Conservation (phyloP, 2,797 vertebrate genomes). For the Alfaro cultratus region DNA sequence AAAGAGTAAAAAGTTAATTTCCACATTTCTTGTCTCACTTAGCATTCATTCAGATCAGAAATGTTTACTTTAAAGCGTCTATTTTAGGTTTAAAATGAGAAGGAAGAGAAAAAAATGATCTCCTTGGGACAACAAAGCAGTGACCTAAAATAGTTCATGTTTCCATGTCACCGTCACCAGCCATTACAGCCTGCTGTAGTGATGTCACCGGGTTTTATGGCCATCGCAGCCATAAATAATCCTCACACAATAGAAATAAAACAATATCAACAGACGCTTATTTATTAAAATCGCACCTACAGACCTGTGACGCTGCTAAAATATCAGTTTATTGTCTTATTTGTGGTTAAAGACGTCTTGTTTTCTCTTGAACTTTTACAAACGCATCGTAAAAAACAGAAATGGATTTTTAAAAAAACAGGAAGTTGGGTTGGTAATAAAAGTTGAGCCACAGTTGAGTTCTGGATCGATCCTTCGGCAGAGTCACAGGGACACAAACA, state of each 20-base stretch:
- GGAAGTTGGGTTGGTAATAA: conserved; percentile 22
- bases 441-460: background rate
- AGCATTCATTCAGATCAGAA: background rate
- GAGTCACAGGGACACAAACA: conserved; percentile 21
- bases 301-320: background rate
- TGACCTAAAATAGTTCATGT: background rate
- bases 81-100: background rate
- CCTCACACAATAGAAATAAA: background rate
- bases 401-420: conserved; percentile 25
- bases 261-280: background rate
- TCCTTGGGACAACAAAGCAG: background rate
- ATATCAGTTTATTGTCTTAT: background rate
- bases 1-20: background rate
- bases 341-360: background rate
- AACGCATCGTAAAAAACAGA: background rate
- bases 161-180: background rate
- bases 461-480: conserved; percentile 2
- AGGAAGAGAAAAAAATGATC: background rate
- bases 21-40: background rate
- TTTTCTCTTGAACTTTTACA: background rate
- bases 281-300: background rate
- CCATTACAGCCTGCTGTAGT: conserved; percentile 12
- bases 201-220: conserved; percentile 48
- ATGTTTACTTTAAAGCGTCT: background rate
- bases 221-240: conserved; percentile 27